Conservation (phyloP, 1,140 invertebrate genomes). For the Neodiprion fabricii region DNA sequence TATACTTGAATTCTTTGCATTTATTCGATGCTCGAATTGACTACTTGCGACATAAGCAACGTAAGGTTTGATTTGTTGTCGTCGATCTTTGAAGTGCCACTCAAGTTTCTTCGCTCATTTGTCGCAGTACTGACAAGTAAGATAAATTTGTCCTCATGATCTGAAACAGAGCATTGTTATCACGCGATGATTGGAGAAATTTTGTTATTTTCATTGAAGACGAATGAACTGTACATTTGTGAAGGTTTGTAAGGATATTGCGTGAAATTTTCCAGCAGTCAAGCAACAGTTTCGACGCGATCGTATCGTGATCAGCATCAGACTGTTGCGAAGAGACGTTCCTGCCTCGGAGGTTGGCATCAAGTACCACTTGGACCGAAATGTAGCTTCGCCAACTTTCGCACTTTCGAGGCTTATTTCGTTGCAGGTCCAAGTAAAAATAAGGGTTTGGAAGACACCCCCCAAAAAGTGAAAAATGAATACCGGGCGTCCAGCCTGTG, state of each 20-base stretch:
- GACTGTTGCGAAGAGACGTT: slow-evolving; percentile 16
- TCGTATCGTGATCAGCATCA: slow-evolving; percentile 25
- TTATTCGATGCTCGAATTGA: neutral
- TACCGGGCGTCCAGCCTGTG: slow-evolving; percentile 20
- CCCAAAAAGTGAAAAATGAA: slow-evolving; percentile 21
- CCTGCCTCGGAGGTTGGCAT: slow-evolving; percentile 22
- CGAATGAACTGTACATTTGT: slow-evolving; percentile 20
- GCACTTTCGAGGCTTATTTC: slow-evolving; percentile 30
- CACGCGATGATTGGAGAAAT: neutral
- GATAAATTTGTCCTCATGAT: slow-evolving; percentile 25
- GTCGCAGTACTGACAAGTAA: slow-evolving; percentile 25
- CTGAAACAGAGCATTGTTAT: slow-evolving; percentile 12
- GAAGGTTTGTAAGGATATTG: slow-evolving; percentile 33
- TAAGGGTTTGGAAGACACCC: slow-evolving; percentile 25
- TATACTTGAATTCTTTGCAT: neutral
- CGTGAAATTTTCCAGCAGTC: slow-evolving; percentile 30
- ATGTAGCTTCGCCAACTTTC: slow-evolving; percentile 25
- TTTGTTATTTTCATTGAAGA: neutral
- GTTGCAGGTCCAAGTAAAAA: slow-evolving; percentile 33
- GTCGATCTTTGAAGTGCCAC: slow-evolving; percentile 4
- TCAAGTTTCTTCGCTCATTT: slow-evolving; percentile 1
- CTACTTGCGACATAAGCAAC: neutral
- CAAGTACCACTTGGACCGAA: slow-evolving; percentile 29
- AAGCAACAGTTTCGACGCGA: slow-evolving; percentile 28
- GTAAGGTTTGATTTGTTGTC: neutral